Conservation (phyloP, 2,888 invertebrate species). For the Idaea dimidiata region DNA sequence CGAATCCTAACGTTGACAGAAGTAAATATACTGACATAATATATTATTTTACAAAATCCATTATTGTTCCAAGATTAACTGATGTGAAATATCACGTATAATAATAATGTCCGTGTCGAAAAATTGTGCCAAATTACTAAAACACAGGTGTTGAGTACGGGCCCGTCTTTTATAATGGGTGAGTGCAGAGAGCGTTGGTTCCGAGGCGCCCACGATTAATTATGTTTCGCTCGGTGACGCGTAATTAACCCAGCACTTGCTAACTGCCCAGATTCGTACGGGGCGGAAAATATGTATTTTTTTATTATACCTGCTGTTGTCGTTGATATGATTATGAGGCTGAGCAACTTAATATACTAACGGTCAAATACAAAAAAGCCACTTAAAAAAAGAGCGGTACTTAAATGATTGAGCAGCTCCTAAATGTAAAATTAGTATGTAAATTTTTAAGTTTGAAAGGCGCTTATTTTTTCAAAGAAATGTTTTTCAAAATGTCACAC, state of each 20-base stretch:
- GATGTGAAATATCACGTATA: background rate
- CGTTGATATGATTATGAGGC: conserved; percentile 13
- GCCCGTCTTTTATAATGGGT: conserved; percentile 43
- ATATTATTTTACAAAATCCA: too few relatives aligned
- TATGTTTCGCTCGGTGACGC: conserved; percentile 49
- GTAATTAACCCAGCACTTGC: conserved; percentile 48
- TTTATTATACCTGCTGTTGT: conserved; percentile 23
- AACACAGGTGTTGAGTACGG: conserved; percentile 52
- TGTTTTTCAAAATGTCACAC: too few relatives aligned
- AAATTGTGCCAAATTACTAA: conserved; percentile 47
- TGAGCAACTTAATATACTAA: conserved; percentile 22
- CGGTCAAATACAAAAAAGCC: too few relatives aligned
- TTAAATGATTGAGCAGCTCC: too few relatives aligned
- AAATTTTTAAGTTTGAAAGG: too few relatives aligned
- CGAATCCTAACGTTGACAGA: too few relatives aligned
- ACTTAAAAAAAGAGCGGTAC: too few relatives aligned
- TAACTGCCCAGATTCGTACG: conserved; percentile 35
- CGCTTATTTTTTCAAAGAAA: too few relatives aligned
- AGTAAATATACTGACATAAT: too few relatives aligned
- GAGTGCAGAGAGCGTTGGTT: conserved; percentile 29
- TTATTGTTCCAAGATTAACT: too few relatives aligned
- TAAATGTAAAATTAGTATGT: too few relatives aligned
- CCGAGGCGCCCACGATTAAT: conserved; percentile 47
- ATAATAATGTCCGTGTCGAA: conserved; percentile 38
- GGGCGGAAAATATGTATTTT: conserved; percentile 29